These are phyloP conservation scores for Seriola rivoliana DNA, from an alignment of 2,113 vertebrate genomes.

Conservation along the genomic window DNA sequence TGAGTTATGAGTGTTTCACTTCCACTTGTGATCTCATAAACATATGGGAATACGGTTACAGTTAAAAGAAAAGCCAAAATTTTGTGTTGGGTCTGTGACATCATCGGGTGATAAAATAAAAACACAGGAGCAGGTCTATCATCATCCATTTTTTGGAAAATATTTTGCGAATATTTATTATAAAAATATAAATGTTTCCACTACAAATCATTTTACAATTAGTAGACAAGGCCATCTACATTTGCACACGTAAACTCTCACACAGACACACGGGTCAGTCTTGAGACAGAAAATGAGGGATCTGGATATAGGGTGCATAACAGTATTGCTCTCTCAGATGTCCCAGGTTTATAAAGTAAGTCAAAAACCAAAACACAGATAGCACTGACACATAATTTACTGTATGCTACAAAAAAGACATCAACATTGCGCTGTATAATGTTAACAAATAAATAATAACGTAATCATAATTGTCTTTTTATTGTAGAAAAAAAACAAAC, in stretches of 20 bases:
- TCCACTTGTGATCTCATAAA: conserved; percentile 37
- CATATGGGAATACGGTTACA: conserved; percentile 15
- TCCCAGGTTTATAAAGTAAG: conserved; percentile 87
- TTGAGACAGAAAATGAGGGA: conserved; percentile 76
- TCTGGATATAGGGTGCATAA: conserved; percentile 74
- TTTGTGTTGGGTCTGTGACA: not conserved
- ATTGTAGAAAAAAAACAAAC: conserved; percentile 77
- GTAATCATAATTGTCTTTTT: conserved; percentile 85
- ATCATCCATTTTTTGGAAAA: conserved; percentile 94
- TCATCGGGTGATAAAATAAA: conserved; percentile 50
- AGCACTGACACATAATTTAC: conserved; percentile 90
- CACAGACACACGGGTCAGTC: conserved; percentile 79
- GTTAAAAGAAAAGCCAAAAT: not conserved
- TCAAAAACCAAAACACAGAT: conserved; percentile 86
- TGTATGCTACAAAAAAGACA: conserved; percentile 83
- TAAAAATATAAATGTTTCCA: conserved; percentile 99
- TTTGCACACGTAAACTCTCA: conserved; percentile 91
- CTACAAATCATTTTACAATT: conserved; percentile 99
- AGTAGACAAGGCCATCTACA: conserved; percentile 98
- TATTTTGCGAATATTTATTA: conserved; percentile 99
- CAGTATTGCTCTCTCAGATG: conserved; percentile 85
- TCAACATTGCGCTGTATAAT: conserved; percentile 82
- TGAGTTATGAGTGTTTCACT: conserved; percentile 33
- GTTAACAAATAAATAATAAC: conserved; percentile 97
- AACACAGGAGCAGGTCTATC: conserved; percentile 74